Evolutionary conservation across 2,888 invertebrate genomes (phyloP).

Genomic region (Apomyelois bistriatella): DNA sequence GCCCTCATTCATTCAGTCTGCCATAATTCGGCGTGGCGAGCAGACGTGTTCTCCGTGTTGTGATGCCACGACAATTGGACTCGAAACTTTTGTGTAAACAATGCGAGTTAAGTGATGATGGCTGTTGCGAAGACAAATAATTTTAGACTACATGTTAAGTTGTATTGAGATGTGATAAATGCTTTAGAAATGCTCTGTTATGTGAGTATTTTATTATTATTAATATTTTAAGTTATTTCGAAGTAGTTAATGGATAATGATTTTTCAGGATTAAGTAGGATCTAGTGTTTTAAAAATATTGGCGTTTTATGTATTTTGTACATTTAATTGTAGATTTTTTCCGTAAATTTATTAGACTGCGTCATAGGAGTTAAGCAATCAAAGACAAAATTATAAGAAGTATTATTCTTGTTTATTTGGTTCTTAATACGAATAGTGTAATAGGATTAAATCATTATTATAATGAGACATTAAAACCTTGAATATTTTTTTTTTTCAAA

Average conservation of each 20-base stretch:
- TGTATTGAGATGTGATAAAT: conserved; percentile 34
- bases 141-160: conserved; percentile 13
- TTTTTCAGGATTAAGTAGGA: too few relatives aligned
- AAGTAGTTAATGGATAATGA: too few relatives aligned
- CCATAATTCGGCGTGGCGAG: background rate
- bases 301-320: too few relatives aligned
- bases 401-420: too few relatives aligned
- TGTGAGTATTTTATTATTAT: conserved; percentile 46
- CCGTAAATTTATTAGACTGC: too few relatives aligned
- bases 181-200: conserved; percentile 64
- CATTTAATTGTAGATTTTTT: too few relatives aligned
- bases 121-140: conserved; percentile 12
- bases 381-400: too few relatives aligned
- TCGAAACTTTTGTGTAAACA: background rate
- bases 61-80: background rate
- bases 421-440: background rate
- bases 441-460: too few relatives aligned
- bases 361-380: too few relatives aligned
- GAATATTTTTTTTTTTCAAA: background rate
- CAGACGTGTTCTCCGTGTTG: background rate
- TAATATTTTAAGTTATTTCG: background rate
- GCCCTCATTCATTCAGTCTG: conserved; percentile 4
- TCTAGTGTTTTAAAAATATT: too few relatives aligned
- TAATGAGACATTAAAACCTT: background rate
- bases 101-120: background rate